Conservation (phyloP, 2,113 vertebrate genomes). For the Pontoporia blainvillei region DNA sequence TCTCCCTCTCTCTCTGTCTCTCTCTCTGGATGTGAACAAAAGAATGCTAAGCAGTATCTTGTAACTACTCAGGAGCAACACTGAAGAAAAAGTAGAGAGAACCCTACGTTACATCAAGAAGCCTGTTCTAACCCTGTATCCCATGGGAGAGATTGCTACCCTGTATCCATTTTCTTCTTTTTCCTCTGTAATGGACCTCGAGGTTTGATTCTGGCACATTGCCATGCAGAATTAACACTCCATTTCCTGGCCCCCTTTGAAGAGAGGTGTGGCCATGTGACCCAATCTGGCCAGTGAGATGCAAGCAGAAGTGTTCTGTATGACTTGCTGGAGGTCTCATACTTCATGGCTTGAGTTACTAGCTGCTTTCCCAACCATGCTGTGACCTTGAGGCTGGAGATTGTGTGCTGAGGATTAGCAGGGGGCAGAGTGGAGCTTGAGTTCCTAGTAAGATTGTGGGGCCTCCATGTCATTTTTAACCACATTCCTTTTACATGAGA, state of each 20-base stretch:
- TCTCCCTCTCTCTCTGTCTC: neutral
- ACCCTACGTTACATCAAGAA: neutral
- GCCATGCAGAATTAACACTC: neutral
- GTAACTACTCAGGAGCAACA: neutral
- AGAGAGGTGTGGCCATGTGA: neutral
- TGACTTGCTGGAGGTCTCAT: neutral
- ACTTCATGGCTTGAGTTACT: neutral
- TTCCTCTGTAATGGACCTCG: neutral
- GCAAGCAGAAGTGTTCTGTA: neutral
- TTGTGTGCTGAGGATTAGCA: neutral
- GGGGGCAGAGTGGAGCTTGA: neutral
- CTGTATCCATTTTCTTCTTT: neutral
- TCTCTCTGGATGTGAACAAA: neutral
- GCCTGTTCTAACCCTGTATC: neutral
- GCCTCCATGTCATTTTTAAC: neutral
- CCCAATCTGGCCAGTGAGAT: neutral
- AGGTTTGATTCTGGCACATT: neutral
- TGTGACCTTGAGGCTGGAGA: neutral
- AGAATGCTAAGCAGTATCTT: neutral
- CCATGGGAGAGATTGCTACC: neutral
- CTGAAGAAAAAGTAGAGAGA: neutral
- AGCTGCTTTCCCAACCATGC: neutral
- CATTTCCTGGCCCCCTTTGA: neutral
- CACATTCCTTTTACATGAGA: neutral
- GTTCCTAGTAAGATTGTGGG: neutral